Conservation (phyloP, 2,113 vertebrate species). For the Eonycteris spelaea region DNA sequence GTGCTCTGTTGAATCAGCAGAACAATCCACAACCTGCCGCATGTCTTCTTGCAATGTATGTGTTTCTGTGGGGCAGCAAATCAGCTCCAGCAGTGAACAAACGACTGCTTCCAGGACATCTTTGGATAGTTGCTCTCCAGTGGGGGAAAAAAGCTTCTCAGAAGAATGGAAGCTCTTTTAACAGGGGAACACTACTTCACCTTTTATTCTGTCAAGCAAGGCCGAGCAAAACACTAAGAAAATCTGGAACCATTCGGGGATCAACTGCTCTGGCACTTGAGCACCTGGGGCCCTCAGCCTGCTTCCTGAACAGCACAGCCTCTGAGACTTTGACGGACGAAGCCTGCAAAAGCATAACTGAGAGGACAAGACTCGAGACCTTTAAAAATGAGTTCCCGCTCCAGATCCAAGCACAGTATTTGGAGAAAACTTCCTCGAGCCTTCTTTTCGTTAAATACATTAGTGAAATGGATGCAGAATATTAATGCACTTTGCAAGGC, state of each 20-base stretch:
- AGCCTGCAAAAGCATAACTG: neutral
- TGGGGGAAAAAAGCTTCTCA: neutral
- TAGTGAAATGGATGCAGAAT: constrained; percentile 13
- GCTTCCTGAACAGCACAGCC: neutral
- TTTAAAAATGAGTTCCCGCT: neutral
- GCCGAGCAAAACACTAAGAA: neutral
- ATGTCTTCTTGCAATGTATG: neutral
- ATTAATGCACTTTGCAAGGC: constrained; percentile 11
- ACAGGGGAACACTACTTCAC: neutral
- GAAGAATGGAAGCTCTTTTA: neutral
- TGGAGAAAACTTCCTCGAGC: neutral
- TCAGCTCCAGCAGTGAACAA: neutral
- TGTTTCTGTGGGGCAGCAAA: neutral
- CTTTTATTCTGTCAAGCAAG: neutral
- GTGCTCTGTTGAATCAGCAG: constrained; percentile 44
- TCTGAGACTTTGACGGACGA: neutral
- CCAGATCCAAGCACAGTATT: neutral
- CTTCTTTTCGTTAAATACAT: constrained; percentile 27
- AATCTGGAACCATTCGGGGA: neutral
- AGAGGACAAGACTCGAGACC: neutral
- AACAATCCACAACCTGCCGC: neutral
- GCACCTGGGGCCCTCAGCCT: neutral
- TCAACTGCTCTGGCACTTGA: neutral
- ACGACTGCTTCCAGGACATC: neutral
- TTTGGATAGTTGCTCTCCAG: neutral